These are phyloP conservation scores for Stichodactyla mertensii DNA, from an alignment of 64 coral and sea anemone species.

Conservation along the genomic window DNA sequence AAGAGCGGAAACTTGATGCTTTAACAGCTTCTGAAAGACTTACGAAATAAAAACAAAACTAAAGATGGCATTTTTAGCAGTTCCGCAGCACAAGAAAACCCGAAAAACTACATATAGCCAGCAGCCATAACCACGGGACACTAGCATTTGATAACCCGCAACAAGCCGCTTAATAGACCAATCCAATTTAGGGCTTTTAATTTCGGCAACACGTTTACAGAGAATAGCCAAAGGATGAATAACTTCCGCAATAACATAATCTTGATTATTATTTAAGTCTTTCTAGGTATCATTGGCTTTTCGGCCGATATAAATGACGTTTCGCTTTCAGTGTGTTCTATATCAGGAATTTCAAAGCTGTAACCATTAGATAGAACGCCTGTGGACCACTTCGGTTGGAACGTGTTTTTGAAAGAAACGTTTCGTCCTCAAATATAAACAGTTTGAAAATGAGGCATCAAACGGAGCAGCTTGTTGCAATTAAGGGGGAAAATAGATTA, in stretches of 20 bases:
- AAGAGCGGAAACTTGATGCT: not conserved
- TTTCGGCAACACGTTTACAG: not conserved
- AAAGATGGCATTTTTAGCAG: not conserved
- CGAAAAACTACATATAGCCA: too few relatives aligned
- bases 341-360: not conserved
- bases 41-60: not conserved
- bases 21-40: not conserved
- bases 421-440: not conserved
- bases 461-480: not conserved
- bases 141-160: not conserved
- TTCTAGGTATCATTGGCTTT: not conserved
- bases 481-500: not conserved
- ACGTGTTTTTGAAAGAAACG: too few relatives aligned
- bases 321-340: not conserved
- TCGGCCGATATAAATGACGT: not conserved
- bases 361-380: not conserved
- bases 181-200: not conserved
- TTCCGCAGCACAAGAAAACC: too few relatives aligned
- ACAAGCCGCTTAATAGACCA: not conserved
- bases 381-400: too few relatives aligned
- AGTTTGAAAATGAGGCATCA: not conserved
- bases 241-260: not conserved
- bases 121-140: too few relatives aligned
- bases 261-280: not conserved
- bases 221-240: not conserved